A percentile compares a stretch with the other conserved stretches of the same genome.
Evolutionary conservation across 2,797 vertebrate species (phyloP).

Genomic region (Helarctos malayanus): DNA sequence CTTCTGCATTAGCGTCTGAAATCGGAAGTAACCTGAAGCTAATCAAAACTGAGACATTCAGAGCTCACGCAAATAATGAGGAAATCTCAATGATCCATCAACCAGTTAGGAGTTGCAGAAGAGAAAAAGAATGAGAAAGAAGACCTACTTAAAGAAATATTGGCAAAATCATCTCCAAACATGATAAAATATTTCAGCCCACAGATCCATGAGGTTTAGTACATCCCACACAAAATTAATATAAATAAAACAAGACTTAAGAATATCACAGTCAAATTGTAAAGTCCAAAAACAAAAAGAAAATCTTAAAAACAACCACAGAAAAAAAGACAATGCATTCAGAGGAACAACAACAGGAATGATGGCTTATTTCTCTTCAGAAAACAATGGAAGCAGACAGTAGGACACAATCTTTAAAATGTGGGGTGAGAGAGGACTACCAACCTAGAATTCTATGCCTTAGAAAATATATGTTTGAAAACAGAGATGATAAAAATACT

Average conservation of each 20-base stretch:
- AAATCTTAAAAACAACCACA: background rate
- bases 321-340: background rate
- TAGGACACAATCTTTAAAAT: background rate
- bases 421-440: background rate
- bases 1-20: background rate
- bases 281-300: background rate
- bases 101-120: background rate
- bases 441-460: background rate
- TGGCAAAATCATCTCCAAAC: background rate
- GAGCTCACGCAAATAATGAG: constrained; percentile 10
- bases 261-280: background rate
- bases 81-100: constrained; percentile 1
- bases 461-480: constrained; percentile 28
- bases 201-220: background rate
- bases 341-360: background rate
- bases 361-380: background rate
- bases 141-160: background rate
- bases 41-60: constrained; percentile 30
- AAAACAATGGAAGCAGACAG: background rate
- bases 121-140: background rate
- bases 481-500: background rate
- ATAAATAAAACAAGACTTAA: background rate
- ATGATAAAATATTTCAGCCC: background rate
- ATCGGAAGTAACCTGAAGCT: constrained; percentile 6
- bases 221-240: background rate